These are phyloP conservation scores for Limnephilus rhombicus DNA, from an alignment of 2,888 invertebrate species.

Conservation along the genomic window DNA sequence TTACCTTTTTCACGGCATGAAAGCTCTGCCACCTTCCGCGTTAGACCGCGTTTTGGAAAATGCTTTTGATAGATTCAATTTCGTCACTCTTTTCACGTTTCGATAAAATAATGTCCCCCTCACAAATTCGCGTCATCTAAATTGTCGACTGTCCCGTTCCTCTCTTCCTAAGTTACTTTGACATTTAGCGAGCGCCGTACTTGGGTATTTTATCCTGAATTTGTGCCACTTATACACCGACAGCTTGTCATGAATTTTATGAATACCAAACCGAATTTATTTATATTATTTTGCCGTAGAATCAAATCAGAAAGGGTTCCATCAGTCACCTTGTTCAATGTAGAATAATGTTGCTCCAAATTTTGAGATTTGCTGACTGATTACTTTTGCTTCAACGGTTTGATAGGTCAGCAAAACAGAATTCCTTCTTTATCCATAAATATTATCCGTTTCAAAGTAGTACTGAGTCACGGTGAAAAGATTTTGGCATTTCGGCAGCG, in stretches of 20 bases:
- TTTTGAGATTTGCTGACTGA: background rate
- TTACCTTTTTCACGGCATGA: background rate
- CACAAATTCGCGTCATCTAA: background rate
- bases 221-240: background rate
- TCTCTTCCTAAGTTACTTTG: background rate
- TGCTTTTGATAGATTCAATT: conserved; percentile 34
- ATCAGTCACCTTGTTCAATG: background rate
- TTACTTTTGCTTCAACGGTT: background rate
- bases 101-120: conserved; percentile 9
- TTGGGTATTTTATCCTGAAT: conserved; percentile 21
- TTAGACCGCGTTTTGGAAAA: conserved; percentile 13
- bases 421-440: background rate
- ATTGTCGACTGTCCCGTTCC: conserved; percentile 29
- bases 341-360: background rate
- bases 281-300: background rate
- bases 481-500: conserved; percentile 44
- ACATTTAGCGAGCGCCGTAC: conserved; percentile 6
- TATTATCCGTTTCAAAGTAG: background rate
- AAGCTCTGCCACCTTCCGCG: background rate
- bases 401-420: background rate
- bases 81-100: conserved; percentile 18
- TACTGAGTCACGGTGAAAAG: background rate
- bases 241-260: conserved; percentile 2
- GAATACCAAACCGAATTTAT: background rate
- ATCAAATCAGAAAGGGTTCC: background rate